Conservation (phyloP, 2,113 vertebrate genomes). For the Morone chrysops region DNA sequence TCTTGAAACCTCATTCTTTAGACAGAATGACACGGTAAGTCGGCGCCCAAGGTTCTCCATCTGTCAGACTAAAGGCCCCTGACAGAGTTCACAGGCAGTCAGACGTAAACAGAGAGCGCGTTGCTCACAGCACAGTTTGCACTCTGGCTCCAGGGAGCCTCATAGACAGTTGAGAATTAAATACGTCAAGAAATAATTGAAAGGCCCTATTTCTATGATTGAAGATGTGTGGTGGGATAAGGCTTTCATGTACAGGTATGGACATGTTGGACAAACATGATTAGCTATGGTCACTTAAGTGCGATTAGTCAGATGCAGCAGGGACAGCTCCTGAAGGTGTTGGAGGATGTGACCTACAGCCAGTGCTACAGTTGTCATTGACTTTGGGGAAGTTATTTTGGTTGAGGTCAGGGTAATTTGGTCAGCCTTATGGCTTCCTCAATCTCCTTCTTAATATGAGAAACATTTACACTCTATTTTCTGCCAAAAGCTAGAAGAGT, state of each 20-base stretch:
- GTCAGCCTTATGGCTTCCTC: background rate
- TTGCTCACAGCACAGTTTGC: conserved; percentile 32
- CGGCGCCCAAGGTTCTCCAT: conserved; percentile 53
- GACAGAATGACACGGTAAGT: conserved; percentile 48
- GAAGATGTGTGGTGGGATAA: background rate
- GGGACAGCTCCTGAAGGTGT: background rate
- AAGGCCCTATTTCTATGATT: background rate
- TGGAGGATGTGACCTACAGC: background rate
- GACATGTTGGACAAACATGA: background rate
- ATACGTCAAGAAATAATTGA: conserved; percentile 23
- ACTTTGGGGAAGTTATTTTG: too few relatives aligned
- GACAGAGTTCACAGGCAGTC: conserved; percentile 57
- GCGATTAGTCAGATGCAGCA: background rate
- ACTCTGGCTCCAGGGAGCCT: conserved; percentile 3
- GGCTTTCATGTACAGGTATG: background rate
- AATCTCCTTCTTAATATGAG: background rate
- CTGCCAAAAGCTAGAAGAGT: background rate
- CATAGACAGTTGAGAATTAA: conserved; percentile 10
- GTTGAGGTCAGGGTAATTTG: too few relatives aligned
- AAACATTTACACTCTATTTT: background rate
- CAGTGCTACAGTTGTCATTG: too few relatives aligned
- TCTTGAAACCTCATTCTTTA: conserved; percentile 35
- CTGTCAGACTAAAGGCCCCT: conserved; percentile 56
- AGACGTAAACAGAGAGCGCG: conserved; percentile 28
- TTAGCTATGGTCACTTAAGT: background rate